Percentiles rank a stretch among this genome's conserved stretches.
These are phyloP conservation scores for Acipenser ruthenus DNA, from an alignment of 2,797 vertebrate species.

Conservation along the genomic window DNA sequence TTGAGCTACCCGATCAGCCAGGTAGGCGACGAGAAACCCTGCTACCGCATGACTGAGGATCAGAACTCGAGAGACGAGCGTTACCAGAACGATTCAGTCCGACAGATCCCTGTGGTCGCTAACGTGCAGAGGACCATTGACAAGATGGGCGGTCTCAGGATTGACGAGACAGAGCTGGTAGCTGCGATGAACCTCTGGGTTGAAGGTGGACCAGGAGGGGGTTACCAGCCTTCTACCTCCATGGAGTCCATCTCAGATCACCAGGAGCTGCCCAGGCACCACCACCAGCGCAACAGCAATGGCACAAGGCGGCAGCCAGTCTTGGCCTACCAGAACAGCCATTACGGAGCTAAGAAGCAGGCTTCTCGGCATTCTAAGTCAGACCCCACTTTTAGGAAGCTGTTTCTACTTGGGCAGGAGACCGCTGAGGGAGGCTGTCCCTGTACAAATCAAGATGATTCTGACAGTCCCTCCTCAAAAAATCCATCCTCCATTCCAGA, in stretches of 20 bases:
- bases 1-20: not conserved
- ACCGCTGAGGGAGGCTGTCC: no score
- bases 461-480: no score
- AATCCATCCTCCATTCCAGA: no score
- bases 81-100: not conserved
- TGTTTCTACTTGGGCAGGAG: no score
- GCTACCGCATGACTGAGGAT: not conserved
- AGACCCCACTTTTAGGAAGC: no score
- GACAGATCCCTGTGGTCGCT: not conserved
- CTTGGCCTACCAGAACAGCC: slow-evolving; percentile 21
- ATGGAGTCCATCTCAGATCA: not conserved
- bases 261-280: slow-evolving; percentile 13
- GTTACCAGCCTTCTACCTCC: not conserved
- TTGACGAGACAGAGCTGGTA: slow-evolving; percentile 23
- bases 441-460: no score
- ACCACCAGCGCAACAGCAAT: not conserved
- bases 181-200: slow-evolving; percentile 27
- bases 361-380: rapidly evolving
- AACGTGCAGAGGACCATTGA: slow-evolving; percentile 33
- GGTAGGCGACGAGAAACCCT: not conserved
- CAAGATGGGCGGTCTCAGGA: slow-evolving; percentile 40
- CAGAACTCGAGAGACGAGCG: slow-evolving; percentile 14
- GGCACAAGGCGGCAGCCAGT: slow-evolving; percentile 24
- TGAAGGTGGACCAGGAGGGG: not conserved
- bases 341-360: slow-evolving; percentile 19